phyloP scores from a whole-genome alignment of 2,888 invertebrate species.

The Dione vanillae region DNA sequence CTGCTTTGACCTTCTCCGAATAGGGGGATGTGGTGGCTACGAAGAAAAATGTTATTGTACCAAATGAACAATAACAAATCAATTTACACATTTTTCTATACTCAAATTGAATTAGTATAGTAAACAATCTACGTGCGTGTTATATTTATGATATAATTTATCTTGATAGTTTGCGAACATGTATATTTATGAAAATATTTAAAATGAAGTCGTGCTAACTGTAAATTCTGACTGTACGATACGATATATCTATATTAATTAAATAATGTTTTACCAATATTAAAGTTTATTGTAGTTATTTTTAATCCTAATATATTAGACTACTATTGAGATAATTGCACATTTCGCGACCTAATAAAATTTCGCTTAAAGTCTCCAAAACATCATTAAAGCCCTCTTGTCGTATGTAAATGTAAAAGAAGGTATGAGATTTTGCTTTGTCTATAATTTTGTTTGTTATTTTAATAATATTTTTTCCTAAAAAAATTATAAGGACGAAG shows the following conservation, averaged over 20 bases:
- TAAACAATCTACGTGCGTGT: neutral
- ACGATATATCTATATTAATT: neutral
- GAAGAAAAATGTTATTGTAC: neutral
- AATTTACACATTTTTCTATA: neutral
- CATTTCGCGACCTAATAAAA: slow-evolving; percentile 1
- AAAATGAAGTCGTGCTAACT: slow-evolving; percentile 26
- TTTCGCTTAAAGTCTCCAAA: neutral
- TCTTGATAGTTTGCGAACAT: neutral
- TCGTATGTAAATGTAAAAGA: neutral
- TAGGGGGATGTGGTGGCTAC: slow-evolving; percentile 92
- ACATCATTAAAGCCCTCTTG: slow-evolving; percentile 6
- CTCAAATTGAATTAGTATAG: neutral
- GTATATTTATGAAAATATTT: slow-evolving; percentile 45
- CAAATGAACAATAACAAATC: neutral
- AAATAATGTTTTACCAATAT: neutral
- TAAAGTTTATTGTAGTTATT: neutral
- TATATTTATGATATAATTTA: neutral
- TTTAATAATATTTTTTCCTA: neutral
- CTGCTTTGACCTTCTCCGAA: slow-evolving; percentile 89
- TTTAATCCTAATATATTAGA: neutral
- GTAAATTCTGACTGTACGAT: slow-evolving; percentile 44
- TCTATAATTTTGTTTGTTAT: neutral
- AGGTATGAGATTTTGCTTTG: neutral
- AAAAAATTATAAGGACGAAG: neutral
- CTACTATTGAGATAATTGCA: neutral